Evolutionary conservation across 1,140 invertebrate genomes (phyloP).

Genomic region (Caenorhabditis tropicalis): DNA sequence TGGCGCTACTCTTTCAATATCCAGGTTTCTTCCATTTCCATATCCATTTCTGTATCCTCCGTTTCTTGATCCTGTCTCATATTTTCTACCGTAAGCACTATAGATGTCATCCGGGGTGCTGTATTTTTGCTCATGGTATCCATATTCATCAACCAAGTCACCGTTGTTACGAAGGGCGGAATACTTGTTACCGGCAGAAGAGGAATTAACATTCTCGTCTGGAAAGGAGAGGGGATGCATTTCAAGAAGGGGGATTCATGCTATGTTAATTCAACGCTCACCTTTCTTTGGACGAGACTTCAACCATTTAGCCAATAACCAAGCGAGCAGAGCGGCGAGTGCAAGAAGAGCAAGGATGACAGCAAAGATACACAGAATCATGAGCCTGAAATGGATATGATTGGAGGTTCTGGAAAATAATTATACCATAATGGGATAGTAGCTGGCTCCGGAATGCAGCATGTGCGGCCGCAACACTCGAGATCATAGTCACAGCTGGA

Average conservation of each 20-base stretch:
- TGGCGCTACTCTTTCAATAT: conserved; percentile 2
- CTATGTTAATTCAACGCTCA: conserved; percentile 48
- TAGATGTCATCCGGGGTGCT: conserved; percentile 54
- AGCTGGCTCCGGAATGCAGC: conserved; percentile 54
- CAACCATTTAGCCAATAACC: conserved; percentile 61
- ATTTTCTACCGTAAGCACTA: conserved; percentile 52
- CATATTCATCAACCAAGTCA: conserved; percentile 27
- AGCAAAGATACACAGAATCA: conserved; percentile 64
- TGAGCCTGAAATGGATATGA: conserved; percentile 56
- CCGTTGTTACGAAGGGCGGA: conserved; percentile 57
- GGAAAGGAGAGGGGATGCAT: not conserved
- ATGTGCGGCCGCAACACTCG: conserved; percentile 57
- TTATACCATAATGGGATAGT: conserved; percentile 61
- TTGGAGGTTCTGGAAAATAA: not conserved
- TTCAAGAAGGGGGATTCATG: not conserved
- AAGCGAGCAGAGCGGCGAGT: conserved; percentile 59
- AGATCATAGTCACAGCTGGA: conserved; percentile 57
- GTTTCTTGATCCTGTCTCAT: conserved; percentile 33
- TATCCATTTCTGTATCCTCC: conserved; percentile 32
- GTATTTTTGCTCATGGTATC: conserved; percentile 50
- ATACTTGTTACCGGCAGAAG: conserved; percentile 55
- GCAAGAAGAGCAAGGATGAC: conserved; percentile 58
- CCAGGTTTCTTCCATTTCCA: conserved; percentile 33
- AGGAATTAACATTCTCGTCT: conserved; percentile 31
- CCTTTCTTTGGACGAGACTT: conserved; percentile 68